Evolutionary conservation across 2,113 vertebrate species (phyloP).

Genomic region (Callionymus lyra): DNA sequence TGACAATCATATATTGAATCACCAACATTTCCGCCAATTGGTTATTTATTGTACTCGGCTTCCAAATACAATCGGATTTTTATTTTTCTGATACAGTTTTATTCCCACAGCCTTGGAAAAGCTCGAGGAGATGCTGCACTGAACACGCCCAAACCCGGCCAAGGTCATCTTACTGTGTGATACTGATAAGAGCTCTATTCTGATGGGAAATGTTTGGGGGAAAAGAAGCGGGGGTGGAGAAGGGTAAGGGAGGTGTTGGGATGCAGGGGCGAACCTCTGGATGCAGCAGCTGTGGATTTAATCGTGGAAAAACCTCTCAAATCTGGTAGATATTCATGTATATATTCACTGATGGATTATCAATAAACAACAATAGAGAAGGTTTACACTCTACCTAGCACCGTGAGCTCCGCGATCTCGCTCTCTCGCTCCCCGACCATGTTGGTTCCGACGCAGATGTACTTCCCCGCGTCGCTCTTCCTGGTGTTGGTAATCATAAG

Average conservation of each 20-base stretch:
- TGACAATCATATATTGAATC: too few species aligned
- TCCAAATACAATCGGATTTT: too few species aligned
- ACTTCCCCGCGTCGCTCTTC: slow-evolving; percentile 95
- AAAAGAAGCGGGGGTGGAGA: slow-evolving; percentile 18
- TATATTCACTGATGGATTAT: too few species aligned
- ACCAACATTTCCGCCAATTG: too few species aligned
- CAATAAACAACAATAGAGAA: slow-evolving; percentile 4
- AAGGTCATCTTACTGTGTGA: slow-evolving; percentile 39
- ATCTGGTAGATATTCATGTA: too few species aligned
- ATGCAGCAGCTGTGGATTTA: too few species aligned
- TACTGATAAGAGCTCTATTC: slow-evolving; percentile 41
- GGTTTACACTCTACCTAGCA: slow-evolving; percentile 74
- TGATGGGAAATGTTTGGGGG: slow-evolving; percentile 37
- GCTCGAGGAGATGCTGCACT: slow-evolving; percentile 20
- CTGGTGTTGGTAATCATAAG: slow-evolving; percentile 97
- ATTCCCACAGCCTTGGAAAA: slow-evolving; percentile 40
- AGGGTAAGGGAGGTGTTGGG: slow-evolving; percentile 13
- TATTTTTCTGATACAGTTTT: slow-evolving; percentile 13
- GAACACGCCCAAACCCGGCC: slow-evolving; percentile 23
- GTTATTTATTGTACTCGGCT: too few species aligned
- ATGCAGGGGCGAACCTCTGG: slow-evolving; percentile 2
- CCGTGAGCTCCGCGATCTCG: slow-evolving; percentile 89
- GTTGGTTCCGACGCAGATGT: slow-evolving; percentile 94
- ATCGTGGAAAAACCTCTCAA: too few species aligned
- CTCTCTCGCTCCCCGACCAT: slow-evolving; percentile 98